Evolutionary conservation across 2,888 invertebrate genomes (phyloP).

Genomic region (Hanleya hanleyi): DNA sequence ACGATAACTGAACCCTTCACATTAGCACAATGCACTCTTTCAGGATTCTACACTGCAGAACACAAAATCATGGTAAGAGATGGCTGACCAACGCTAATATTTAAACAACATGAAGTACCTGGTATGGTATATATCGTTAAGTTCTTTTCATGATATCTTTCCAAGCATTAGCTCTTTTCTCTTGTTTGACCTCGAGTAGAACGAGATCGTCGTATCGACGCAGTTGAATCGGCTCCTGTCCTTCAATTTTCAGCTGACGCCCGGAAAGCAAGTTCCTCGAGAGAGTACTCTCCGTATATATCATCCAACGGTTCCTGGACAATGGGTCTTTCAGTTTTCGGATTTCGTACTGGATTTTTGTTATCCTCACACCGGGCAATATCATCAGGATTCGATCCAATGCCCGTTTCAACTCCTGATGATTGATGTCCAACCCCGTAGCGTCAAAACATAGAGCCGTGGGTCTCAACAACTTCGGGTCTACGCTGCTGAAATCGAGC

Average conservation of each 20-base stretch:
- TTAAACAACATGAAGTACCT: no score
- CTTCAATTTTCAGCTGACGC: not conserved
- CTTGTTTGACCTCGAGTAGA: not conserved
- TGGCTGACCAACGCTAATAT: no score
- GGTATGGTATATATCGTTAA: no score
- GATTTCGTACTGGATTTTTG: not conserved
- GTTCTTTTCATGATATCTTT: not conserved
- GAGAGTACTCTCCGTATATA: not conserved
- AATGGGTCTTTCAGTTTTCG: not conserved
- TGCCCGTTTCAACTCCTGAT: not conserved
- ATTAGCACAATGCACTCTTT: no score
- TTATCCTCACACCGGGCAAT: not conserved
- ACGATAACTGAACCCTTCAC: no score
- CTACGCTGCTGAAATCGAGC: not conserved
- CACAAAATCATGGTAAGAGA: no score
- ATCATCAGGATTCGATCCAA: not conserved
- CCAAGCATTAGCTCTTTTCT: not conserved
- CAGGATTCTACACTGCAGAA: no score
- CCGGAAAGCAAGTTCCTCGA: not conserved
- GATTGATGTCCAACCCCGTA: not conserved
- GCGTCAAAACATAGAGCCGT: not conserved
- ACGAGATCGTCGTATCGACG: slow-evolving; percentile 5
- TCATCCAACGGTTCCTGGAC: not conserved
- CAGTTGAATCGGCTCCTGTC: not conserved
- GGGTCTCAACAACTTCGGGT: not conserved